These are phyloP conservation scores for Formicarius rufipectus DNA, from an alignment of 2,113 vertebrate genomes.

Conservation along the genomic window DNA sequence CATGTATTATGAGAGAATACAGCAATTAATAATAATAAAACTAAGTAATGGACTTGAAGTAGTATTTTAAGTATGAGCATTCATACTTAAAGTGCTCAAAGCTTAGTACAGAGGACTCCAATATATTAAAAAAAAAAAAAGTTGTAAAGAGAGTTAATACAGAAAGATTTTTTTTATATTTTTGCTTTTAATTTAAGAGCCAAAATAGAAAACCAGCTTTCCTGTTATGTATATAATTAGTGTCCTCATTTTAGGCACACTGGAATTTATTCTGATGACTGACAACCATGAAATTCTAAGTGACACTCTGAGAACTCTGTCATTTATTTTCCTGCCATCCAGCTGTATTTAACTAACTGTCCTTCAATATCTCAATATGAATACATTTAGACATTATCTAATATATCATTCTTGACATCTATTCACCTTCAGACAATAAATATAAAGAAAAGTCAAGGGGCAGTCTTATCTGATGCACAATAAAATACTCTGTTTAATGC, in stretches of 20 bases:
- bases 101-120: background rate
- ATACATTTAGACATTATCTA: conserved; percentile 49
- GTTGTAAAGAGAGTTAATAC: background rate
- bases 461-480: background rate
- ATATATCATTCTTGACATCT: conserved; percentile 60
- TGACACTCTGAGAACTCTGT: conserved; percentile 34
- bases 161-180: background rate
- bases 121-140: background rate
- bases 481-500: background rate
- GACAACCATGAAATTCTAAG: conserved; percentile 52
- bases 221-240: conserved; percentile 11
- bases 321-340: conserved; percentile 58
- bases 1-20: background rate
- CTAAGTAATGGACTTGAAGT: background rate
- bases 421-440: conserved; percentile 47
- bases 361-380: conserved; percentile 37
- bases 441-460: background rate
- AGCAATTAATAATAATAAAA: background rate
- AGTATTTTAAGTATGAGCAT: background rate
- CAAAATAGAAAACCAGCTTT: background rate
- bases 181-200: background rate
- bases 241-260: background rate
- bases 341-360: conserved; percentile 45
- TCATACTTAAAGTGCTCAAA: background rate
- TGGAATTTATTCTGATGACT: conserved; percentile 18